Percentiles rank a stretch among this genome's conserved stretches.
Evolutionary conservation across 2,888 invertebrate genomes (phyloP).

Genomic region (Drosophila buzzatii): DNA sequence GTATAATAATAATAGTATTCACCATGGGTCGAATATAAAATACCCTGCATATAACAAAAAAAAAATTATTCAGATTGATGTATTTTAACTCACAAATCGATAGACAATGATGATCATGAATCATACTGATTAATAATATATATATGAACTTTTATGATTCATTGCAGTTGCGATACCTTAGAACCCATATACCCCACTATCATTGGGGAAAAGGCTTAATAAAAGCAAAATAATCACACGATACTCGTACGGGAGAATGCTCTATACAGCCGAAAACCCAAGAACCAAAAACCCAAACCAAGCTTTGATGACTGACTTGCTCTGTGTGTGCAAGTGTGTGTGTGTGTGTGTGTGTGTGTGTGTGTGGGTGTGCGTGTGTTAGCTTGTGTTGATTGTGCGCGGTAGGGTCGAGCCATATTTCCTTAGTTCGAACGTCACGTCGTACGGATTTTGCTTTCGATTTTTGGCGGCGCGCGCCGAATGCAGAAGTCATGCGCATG

Average conservation of each 20-base stretch:
- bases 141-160: not conserved
- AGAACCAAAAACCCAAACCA: slow-evolving; percentile 54
- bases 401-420: slow-evolving; percentile 15
- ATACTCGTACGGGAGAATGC: slow-evolving; percentile 64
- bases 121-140: not conserved
- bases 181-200: not conserved
- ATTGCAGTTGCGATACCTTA: not conserved
- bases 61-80: not conserved
- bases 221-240: slow-evolving; percentile 74
- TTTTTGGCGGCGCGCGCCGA: slow-evolving; percentile 59
- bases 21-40: not conserved
- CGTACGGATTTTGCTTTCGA: slow-evolving; percentile 51
- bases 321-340: slow-evolving; percentile 15
- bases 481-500: slow-evolving; percentile 80
- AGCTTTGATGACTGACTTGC: slow-evolving; percentile 67
- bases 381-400: slow-evolving; percentile 11
- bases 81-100: not conserved
- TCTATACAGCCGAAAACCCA: slow-evolving; percentile 30
- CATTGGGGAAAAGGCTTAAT: slow-evolving; percentile 1
- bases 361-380: slow-evolving; percentile 4
- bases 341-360: slow-evolving; percentile 15
- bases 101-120: not conserved
- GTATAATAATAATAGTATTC: too few relatives aligned
- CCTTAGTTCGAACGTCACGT: slow-evolving; percentile 25
- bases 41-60: not conserved